phyloP scores from a whole-genome alignment of 2,113 vertebrate genomes.

The Lasiurus cinereus region DNA sequence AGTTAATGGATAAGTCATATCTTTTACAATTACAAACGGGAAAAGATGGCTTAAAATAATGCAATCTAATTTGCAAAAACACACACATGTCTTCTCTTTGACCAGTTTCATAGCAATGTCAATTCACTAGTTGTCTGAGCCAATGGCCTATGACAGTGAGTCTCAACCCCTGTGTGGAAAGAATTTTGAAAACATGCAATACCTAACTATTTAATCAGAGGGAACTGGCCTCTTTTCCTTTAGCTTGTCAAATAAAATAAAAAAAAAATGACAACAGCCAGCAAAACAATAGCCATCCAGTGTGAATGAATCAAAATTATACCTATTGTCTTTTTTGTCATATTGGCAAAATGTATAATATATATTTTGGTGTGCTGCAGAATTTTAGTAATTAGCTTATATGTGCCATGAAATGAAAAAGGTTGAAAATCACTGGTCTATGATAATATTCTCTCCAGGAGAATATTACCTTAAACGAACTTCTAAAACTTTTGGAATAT shows the following conservation, averaged over 20 bases:
- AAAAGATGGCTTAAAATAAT: slow-evolving; percentile 28
- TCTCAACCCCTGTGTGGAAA: background rate
- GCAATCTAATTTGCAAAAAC: background rate
- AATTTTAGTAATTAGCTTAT: background rate
- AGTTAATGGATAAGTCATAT: background rate
- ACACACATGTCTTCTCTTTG: background rate
- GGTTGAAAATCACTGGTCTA: background rate
- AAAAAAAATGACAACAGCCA: background rate
- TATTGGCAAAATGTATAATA: background rate
- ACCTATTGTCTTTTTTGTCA: background rate
- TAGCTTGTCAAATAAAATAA: background rate
- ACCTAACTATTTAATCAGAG: background rate
- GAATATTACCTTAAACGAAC: background rate
- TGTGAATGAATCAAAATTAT: background rate
- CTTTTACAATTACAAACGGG: background rate
- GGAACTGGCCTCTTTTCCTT: background rate
- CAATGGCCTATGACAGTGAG: background rate
- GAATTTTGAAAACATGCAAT: background rate
- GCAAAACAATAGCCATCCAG: background rate
- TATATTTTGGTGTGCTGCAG: background rate
- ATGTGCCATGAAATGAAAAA: background rate
- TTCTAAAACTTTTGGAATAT: slow-evolving; percentile 43
- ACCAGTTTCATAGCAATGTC: background rate
- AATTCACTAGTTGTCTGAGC: background rate
- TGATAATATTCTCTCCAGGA: background rate